Evolutionary conservation across 23 tunicate species (phyloP), one percentile per base, ranked within the genome.

Genomic region (Phallusia fumigata): DNA sequence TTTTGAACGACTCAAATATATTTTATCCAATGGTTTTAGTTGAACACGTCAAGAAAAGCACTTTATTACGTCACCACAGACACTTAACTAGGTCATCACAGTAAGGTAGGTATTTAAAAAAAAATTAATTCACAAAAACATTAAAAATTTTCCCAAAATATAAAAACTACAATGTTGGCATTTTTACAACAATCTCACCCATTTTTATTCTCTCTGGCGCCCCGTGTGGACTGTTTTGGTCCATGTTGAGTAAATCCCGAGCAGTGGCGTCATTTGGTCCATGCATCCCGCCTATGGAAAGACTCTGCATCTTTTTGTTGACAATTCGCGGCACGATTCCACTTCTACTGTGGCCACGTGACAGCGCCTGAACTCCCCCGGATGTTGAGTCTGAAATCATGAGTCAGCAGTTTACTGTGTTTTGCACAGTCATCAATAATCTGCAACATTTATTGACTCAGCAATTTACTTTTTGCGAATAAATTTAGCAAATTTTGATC

Each of bases 221-320:
- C 5, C 28, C 28, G 16, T 58, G 69, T 24, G 69, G 69, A 24
- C 69, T 58, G 13, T 58, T 22, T 58, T 58, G 69, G 26, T 58
- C 69, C 69, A 58, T 21, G 69, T 58, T 58, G 11, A 34, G 75
- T 19, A 35, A 84, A 22, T 84, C 87, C 32, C 76, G 74, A 34
- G 52, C 24, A 12, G 52, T 31, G 18, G 65, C 73, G 26, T 84
- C 87, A 58, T 45, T 8, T 8, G 74, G 65, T 36, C 81, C 75
- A 33, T 51, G 30, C 32, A 73, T 76, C 12, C 88, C 88, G 30
- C 86, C 91, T 12, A 92, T 36, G 10, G 91, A 87, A 21, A 92
- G 80, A 32, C 83, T 92, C 32, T 89, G 91, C 97, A 92, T 92
- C 45, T 92, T 92, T 74, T 87, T 82, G 80, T 84, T 92, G 51